Percentiles rank a stretch among this genome's conserved stretches.
These are phyloP conservation scores for Psix sp. DNA, from an alignment of 1,140 invertebrate species.

Conservation along the genomic window DNA sequence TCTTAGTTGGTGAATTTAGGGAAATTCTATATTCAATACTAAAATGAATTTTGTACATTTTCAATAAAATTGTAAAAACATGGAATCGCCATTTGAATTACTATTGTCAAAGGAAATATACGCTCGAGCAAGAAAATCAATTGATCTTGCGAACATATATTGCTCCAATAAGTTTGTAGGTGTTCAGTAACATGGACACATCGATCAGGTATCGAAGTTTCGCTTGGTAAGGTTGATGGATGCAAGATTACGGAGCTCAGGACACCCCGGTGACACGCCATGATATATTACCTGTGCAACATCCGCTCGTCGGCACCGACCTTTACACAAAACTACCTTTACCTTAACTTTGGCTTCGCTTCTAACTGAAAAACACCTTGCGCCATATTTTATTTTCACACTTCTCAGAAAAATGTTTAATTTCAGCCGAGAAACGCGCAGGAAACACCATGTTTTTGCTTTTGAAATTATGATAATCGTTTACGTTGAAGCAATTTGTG, in stretches of 20 bases:
- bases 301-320: conserved; percentile 48
- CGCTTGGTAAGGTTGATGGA: conserved; percentile 59
- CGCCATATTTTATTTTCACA: conserved; percentile 56
- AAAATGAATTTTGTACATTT: too few species aligned
- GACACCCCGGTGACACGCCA: conserved; percentile 58
- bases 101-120: conserved; percentile 46
- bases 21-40: too few species aligned
- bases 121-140: conserved; percentile 49
- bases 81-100: conserved; percentile 54
- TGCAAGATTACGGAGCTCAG: conserved; percentile 60
- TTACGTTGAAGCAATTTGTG: conserved; percentile 38
- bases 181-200: conserved; percentile 60
- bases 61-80: too few species aligned
- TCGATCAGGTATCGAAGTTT: conserved; percentile 62
- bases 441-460: conserved; percentile 31
- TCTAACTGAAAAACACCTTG: conserved; percentile 59
- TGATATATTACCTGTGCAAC: conserved; percentile 61
- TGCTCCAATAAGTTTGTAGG: conserved; percentile 57
- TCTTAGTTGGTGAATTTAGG: too few species aligned
- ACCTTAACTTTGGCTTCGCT: conserved; percentile 45
- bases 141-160: conserved; percentile 55
- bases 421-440: conserved; percentile 16
- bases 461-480: conserved; percentile 41
- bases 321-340: conserved; percentile 51
- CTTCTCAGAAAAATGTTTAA: conserved; percentile 47